Evolutionary conservation across 92 coral and sea anemone species (phyloP), one percentile per base, ranked within the genome.

Genomic region (Ricordea florida): DNA sequence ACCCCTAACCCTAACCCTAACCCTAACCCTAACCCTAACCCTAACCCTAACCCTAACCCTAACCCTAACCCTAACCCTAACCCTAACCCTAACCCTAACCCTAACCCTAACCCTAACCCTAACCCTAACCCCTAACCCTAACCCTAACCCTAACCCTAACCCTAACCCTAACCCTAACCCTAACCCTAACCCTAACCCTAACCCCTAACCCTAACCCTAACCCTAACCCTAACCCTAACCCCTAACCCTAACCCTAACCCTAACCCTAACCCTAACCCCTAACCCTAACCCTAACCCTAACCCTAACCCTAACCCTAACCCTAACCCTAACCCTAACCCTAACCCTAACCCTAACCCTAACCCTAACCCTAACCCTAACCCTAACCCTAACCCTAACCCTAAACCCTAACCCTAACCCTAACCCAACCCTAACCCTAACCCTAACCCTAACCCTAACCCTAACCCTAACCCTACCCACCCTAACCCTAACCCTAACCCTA

Each of bases 311-410:
- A 61, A 44, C 82, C 82, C 47, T 28, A 75, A 44, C 82, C 82
- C 74, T 43, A 61, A 44, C 82, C 82, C 62, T 30, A 37, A 44
- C 69, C 72, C 74, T 46, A 63, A 63, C 83, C 83, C 83, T 64
- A 46, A 76, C 83, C 72, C 83, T n/a, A n/a, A 56, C 63, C 74
- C 83, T 64, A 63, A 76, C 82, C 83, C 83, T 61, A 59, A 74
- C 81, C 83, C 73, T 45, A 63, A 44, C 83, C 83, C 76, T 49
- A 64, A 77, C 83, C 83, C 83, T 49, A 64, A 77, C 83, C 83
- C 83, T 65, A 64, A 77, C 83, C 83, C 79, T 41, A 72, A 50
- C 74, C 83, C 61, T 45, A 79, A 72, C 84, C 84, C 38, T 50
- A 52, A 66, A n/a, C n/a, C 79, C 48, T 24, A 35, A 40, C 51